Evolutionary conservation across 2,797 vertebrate genomes (phyloP).

Genomic region (Poecilia picta): DNA sequence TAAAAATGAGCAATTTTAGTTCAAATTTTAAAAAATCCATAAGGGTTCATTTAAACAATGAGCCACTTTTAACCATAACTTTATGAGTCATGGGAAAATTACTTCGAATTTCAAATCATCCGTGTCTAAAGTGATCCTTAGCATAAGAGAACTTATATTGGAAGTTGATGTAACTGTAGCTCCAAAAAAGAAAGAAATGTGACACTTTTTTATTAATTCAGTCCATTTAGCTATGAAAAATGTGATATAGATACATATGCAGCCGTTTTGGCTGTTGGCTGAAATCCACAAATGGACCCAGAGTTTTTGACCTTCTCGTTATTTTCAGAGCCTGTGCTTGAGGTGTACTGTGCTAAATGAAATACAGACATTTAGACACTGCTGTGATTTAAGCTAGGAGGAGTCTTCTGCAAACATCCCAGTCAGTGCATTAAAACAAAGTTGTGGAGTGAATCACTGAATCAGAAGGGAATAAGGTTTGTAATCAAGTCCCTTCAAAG

Average conservation of each 20-base stretch:
- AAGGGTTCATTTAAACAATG: neutral
- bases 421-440: slow-evolving; percentile 23
- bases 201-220: neutral
- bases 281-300: neutral
- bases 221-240: neutral
- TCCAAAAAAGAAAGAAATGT: neutral
- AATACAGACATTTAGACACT: neutral
- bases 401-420: neutral
- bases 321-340: neutral
- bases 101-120: neutral
- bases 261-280: neutral
- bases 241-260: neutral
- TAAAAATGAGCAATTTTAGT: neutral
- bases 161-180: neutral
- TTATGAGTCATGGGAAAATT: neutral
- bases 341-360: neutral
- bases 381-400: neutral
- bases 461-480: slow-evolving; percentile 8
- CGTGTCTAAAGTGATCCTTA: neutral
- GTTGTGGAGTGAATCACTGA: slow-evolving; percentile 21
- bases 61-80: neutral
- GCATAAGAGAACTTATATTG: neutral
- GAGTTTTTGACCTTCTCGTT: neutral
- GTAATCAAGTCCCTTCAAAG: neutral
- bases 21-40: neutral